phyloP scores from a whole-genome alignment of 2,113 vertebrate genomes.

The Ivindomyrus marchei region DNA sequence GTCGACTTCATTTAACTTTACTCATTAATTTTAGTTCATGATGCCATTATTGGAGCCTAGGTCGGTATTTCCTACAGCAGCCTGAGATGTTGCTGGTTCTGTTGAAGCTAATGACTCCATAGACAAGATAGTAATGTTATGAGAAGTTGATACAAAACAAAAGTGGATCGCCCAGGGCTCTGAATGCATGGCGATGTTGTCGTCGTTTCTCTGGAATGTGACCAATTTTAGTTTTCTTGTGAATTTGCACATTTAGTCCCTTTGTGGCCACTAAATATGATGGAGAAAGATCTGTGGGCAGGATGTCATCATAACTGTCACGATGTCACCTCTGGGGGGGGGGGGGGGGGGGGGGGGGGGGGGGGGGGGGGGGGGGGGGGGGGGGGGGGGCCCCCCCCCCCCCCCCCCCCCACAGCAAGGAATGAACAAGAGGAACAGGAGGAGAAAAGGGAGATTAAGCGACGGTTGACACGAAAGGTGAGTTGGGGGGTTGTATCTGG shows the following conservation, averaged over 20 bases:
- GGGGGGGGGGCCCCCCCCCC: too few species aligned
- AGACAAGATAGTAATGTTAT: background rate
- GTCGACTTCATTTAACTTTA: background rate
- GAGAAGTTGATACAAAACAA: background rate
- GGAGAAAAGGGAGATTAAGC: constrained; percentile 96
- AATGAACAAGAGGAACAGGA: constrained; percentile 95
- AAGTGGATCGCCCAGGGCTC: background rate
- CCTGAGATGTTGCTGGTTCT: background rate
- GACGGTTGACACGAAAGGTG: constrained; percentile 88
- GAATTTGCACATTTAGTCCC: background rate
- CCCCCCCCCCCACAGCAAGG: constrained; percentile 64
- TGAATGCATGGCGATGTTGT: background rate
- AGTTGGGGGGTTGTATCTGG: constrained; percentile 16
- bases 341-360: too few species aligned
- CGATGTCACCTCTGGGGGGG: background rate
- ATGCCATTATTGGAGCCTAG: background rate
- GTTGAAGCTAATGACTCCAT: background rate
- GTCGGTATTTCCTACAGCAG: background rate
- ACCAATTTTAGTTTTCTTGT: background rate
- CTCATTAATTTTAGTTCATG: background rate
- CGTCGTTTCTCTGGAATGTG: background rate
- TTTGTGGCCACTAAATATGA: background rate
- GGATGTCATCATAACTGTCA: background rate
- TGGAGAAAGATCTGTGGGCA: background rate
- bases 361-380: too few species aligned